Conservation (phyloP, 2,797 vertebrate genomes). For the Petrocephalus sullivani region DNA sequence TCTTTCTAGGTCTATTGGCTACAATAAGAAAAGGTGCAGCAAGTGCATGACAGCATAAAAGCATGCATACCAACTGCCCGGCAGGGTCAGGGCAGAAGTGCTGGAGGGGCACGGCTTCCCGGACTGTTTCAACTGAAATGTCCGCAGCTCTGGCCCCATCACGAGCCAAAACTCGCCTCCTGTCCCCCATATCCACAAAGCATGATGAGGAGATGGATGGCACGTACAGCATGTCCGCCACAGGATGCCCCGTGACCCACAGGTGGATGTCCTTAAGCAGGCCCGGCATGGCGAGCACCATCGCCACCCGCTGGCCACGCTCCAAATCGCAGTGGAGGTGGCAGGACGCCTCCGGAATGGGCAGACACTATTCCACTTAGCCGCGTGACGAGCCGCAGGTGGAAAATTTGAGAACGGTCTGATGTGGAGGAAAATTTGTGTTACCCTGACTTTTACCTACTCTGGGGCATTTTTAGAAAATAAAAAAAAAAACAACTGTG, state of each 20-base stretch:
- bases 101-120: background rate
- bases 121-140: background rate
- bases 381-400: background rate
- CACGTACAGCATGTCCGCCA: background rate
- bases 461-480: background rate
- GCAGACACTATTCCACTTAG: background rate
- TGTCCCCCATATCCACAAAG: background rate
- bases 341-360: too few species aligned
- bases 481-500: background rate
- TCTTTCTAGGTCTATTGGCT: background rate
- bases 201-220: background rate
- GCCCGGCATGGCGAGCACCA: background rate
- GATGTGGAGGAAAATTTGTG: background rate
- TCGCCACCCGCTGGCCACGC: background rate
- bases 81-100: background rate
- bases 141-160: background rate
- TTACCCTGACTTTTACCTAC: conserved; percentile 1
- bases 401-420: background rate
- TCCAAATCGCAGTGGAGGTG: background rate
- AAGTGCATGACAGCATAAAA: background rate
- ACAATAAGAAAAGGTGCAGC: background rate
- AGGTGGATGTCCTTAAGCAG: background rate
- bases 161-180: background rate
- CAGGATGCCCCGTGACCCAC: background rate
- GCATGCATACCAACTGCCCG: background rate